A percentile compares a stretch with the other conserved stretches of the same genome.
Conservation (phyloP, 2,797 vertebrate species). For the Corythornis leucogaster region DNA sequence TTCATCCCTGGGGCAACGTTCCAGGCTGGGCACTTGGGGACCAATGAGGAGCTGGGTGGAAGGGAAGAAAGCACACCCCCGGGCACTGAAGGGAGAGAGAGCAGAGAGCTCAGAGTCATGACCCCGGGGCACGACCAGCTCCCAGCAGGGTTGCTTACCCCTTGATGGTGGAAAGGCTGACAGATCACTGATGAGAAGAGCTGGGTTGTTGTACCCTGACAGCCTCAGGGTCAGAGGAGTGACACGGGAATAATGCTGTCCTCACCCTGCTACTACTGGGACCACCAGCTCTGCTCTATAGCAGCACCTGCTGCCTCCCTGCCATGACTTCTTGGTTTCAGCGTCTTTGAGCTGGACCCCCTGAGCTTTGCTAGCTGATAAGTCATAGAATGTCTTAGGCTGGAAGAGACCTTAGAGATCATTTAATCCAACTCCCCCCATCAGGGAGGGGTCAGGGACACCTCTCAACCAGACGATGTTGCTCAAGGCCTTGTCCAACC, state of each 20-base stretch:
- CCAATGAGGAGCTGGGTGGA: neutral
- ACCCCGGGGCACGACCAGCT: neutral
- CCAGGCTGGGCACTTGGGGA: rapidly evolving
- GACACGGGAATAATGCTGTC: neutral
- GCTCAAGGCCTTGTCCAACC: too few relatives aligned
- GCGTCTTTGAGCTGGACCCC: neutral
- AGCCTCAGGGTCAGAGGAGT: neutral
- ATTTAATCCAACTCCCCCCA: too few relatives aligned
- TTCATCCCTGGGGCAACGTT: neutral
- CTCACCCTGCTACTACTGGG: rapidly evolving
- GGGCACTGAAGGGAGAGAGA: neutral
- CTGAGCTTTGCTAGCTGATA: neutral
- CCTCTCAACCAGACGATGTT: too few relatives aligned
- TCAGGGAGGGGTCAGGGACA: too few relatives aligned
- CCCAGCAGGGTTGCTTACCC: neutral
- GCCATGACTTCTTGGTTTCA: neutral
- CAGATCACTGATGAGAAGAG: neutral
- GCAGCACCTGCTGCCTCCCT: neutral
- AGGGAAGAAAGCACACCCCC: neutral
- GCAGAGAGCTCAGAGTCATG: rapidly evolving
- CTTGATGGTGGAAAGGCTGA: neutral
- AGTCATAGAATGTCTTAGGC: neutral
- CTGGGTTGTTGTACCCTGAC: neutral
- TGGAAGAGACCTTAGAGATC: too few relatives aligned
- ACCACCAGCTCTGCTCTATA: neutral